These are phyloP conservation scores for Brachyhypopomus gauderio DNA, from an alignment of 2,113 vertebrate genomes.

Conservation along the genomic window DNA sequence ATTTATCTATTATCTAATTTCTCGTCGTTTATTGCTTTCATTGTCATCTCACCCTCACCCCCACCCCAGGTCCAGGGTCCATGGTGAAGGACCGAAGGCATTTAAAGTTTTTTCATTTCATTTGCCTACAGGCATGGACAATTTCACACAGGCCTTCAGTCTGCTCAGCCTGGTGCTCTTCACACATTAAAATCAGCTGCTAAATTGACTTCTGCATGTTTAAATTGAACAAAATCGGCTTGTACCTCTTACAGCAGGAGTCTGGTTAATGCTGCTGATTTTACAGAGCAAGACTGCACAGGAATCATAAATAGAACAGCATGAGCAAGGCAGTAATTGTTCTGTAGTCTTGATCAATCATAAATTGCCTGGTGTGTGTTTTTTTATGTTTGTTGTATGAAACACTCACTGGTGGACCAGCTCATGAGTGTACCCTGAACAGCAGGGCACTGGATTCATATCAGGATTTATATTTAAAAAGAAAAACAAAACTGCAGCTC, in stretches of 20 bases:
- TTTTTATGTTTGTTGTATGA: too few relatives aligned
- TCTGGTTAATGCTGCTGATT: not conserved
- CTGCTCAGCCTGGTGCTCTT: not conserved
- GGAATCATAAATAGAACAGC: not conserved
- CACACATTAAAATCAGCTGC: not conserved
- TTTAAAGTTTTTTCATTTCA: slow-evolving; percentile 38
- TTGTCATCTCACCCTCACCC: not conserved
- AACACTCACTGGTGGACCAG: too few relatives aligned
- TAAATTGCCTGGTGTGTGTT: too few relatives aligned
- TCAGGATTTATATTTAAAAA: too few relatives aligned
- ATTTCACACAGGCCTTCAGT: slow-evolving; percentile 37
- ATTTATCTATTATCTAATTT: not conserved
- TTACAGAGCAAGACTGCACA: not conserved
- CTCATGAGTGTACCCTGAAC: too few relatives aligned
- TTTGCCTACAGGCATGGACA: slow-evolving; percentile 31
- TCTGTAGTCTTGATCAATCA: too few relatives aligned
- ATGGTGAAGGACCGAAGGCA: not conserved
- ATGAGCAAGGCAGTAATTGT: not conserved
- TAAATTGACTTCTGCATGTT: not conserved
- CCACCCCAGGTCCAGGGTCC: too few relatives aligned
- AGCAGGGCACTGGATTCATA: too few relatives aligned
- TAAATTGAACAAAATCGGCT: not conserved
- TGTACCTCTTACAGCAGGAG: not conserved
- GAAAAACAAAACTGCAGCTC: too few relatives aligned
- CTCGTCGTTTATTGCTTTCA: not conserved